These are phyloP conservation scores for Schizopygopsis malacanthus DNA, from an alignment of 2,797 vertebrate species.

Conservation along the genomic window DNA sequence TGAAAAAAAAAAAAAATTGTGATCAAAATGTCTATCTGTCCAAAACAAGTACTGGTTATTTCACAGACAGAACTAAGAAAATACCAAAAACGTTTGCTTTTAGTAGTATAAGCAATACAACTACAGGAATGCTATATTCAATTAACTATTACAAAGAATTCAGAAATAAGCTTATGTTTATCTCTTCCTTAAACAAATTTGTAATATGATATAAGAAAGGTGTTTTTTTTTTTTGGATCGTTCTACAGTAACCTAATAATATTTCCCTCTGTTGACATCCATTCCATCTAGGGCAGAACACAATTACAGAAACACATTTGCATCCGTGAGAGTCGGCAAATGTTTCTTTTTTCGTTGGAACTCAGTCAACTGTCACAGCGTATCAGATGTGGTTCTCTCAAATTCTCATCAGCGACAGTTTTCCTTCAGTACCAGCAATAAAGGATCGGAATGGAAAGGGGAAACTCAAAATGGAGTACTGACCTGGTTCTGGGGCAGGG, in stretches of 20 bases:
- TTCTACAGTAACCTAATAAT: background rate
- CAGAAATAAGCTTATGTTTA: background rate
- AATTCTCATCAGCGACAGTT: background rate
- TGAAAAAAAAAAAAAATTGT: background rate
- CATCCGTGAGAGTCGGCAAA: background rate
- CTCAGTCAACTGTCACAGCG: conserved; percentile 5
- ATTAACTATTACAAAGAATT: background rate
- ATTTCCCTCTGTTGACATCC: conserved; percentile 10
- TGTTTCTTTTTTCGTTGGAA: background rate
- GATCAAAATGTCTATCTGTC: background rate
- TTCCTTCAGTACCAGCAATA: conserved; percentile 4
- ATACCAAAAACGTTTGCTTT: background rate
- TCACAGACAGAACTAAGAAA: background rate
- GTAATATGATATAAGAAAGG: background rate
- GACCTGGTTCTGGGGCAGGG: conserved; percentile 99
- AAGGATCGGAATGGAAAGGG: background rate
- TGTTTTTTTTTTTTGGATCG: background rate
- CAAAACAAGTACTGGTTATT: background rate
- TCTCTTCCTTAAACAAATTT: background rate
- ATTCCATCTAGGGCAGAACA: background rate
- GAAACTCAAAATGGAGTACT: conserved; percentile 48
- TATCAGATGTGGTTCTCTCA: conserved; percentile 17
- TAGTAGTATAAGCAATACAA: background rate
- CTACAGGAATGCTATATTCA: background rate
- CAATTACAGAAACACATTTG: conserved; percentile 40